Percentiles rank a stretch among this genome's conserved stretches.
phyloP scores from a whole-genome alignment of 2,113 vertebrate species.

The Corythornis madagascariensis region DNA sequence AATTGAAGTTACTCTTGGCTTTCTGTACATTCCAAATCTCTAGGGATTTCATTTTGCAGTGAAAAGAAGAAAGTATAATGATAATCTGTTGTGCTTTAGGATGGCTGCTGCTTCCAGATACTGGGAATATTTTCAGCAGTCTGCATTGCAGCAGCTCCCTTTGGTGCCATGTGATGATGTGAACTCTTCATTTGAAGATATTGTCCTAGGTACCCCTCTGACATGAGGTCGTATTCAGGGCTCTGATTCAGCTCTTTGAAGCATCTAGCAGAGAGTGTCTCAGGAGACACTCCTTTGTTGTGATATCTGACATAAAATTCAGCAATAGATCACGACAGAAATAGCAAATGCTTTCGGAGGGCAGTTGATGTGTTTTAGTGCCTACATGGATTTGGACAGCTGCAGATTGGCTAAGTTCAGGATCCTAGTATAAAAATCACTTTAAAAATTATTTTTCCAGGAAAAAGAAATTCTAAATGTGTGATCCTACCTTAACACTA shows the following conservation, averaged over 20 bases:
- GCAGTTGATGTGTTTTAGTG: neutral
- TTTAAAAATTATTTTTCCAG: neutral
- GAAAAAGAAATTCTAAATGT: neutral
- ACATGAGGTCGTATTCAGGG: neutral
- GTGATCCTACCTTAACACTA: neutral
- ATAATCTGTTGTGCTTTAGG: neutral
- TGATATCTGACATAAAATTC: neutral
- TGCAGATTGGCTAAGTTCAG: neutral
- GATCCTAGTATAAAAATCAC: neutral
- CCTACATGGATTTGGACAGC: neutral
- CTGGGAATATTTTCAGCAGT: neutral
- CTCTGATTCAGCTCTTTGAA: slow-evolving; percentile 18
- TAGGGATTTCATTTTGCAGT: neutral
- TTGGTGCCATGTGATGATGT: neutral
- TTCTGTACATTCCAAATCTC: neutral
- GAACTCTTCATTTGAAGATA: slow-evolving; percentile 5
- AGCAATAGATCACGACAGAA: neutral
- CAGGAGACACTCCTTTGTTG: neutral
- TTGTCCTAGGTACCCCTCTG: neutral
- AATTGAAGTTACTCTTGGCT: neutral
- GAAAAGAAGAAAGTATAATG: neutral
- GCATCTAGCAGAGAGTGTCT: neutral
- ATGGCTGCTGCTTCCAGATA: neutral
- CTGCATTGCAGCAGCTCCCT: neutral
- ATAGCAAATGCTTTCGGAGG: neutral